Evolutionary conservation across 2,888 invertebrate genomes (phyloP).

Genomic region (Monochamus alternatus): DNA sequence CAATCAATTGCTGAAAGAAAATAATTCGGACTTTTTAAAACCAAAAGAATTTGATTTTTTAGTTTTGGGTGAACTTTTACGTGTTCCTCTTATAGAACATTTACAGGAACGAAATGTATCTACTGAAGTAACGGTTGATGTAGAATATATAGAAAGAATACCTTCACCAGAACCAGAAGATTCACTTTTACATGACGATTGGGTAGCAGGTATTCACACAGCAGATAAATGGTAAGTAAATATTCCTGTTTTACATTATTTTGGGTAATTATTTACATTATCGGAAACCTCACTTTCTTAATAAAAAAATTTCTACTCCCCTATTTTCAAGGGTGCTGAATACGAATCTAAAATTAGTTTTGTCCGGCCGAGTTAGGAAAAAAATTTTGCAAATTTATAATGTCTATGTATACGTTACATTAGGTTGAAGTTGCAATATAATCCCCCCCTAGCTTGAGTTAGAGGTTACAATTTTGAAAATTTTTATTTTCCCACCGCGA

Average conservation of each 20-base stretch:
- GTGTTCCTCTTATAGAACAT: slow-evolving; percentile 82
- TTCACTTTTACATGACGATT: slow-evolving; percentile 95
- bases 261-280: no score
- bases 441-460: no score
- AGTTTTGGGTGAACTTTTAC: slow-evolving; percentile 86
- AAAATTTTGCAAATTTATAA: no score
- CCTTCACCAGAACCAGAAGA: slow-evolving; percentile 95
- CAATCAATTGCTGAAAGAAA: slow-evolving; percentile 83
- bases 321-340: no score
- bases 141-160: slow-evolving; percentile 93
- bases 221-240: slow-evolving; percentile 59
- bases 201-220: slow-evolving; percentile 81
- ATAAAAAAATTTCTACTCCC: no score
- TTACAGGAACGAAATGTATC: slow-evolving; percentile 83
- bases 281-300: no score
- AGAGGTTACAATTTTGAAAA: no score
- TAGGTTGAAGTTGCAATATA: no score
- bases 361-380: no score
- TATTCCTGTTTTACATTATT: no score
- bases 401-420: background rate
- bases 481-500: no score
- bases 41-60: slow-evolving; percentile 89
- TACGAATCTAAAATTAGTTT: no score
- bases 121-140: slow-evolving; percentile 87
- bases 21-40: slow-evolving; percentile 67